Base-by-base conservation (phyloP, 2,113 vertebrate genomes). In the Microcebus murinus region DNA sequence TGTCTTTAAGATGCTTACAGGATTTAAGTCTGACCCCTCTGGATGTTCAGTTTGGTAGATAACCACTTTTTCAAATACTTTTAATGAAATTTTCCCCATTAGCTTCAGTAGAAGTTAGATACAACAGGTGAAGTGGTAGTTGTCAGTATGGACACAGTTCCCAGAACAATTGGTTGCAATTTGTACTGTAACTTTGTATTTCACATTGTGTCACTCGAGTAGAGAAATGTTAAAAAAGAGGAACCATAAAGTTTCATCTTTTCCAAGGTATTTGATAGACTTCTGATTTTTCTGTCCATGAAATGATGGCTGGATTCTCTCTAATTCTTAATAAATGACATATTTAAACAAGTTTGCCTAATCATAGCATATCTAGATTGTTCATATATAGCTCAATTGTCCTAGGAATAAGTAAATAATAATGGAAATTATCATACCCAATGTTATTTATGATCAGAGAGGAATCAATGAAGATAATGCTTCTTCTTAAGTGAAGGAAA, bases 31-130 rank as follows among this genome's bases (percentile, higher is more conserved):
- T 0, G 52, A 3, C 98, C 4, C 84, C 92, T 48, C 0, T n/a
- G 3, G 98, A 99, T 73, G 93, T 99, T 92, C 0, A 36, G 0
- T 97, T 99, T 77, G 94, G 93, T 0, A 96, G 15, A 36, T 98
- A 98, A 4, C 96, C 96, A 4, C 96, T 99, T 89, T 99, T 98
- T 82, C 89, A 61, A 57, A 98, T 98, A 13, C 87, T 99, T 96
- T 91, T 98, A 1, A 4, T 20, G 0, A 97, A 63, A 50, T 99
- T 98, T 48, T 98, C 99, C 31, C 57, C 96, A 8, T 31, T 55
- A 61, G 2, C 98, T 99, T 61, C 98, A 99, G 83, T n/a, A 1
- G 29, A 83, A 98, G 67, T 84, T 99, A 88, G 23, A 39, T 0
- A 6, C 42, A 0, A 2, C 13, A 73, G 39, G 42, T 85, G 0